Evolutionary conservation across 2,888 invertebrate species (phyloP).

Genomic region (Ormyrus rosae): DNA sequence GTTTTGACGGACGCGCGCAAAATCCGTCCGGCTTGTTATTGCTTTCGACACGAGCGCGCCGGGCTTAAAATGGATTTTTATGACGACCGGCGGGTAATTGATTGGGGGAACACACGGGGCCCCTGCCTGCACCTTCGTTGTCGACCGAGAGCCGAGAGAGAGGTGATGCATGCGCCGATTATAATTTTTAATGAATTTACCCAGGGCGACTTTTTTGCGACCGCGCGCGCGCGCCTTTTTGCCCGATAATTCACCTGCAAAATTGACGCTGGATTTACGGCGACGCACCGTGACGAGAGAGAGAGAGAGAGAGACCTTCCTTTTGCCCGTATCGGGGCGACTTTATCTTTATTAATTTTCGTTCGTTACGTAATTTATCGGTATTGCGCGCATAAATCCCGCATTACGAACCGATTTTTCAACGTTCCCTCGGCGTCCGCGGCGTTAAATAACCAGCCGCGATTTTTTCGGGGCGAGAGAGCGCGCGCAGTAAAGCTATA

Average conservation of each 20-base stretch:
- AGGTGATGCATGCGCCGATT: slow-evolving; percentile 6
- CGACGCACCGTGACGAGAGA: too few relatives aligned
- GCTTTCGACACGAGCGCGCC: slow-evolving; percentile 60
- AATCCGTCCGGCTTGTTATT: slow-evolving; percentile 62
- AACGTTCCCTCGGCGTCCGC: too few relatives aligned
- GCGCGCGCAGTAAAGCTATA: too few relatives aligned
- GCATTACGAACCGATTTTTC: too few relatives aligned
- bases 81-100: slow-evolving; percentile 41
- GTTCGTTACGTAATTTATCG: too few relatives aligned
- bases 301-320: too few relatives aligned
- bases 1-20: slow-evolving; percentile 65
- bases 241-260: background rate
- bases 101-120: slow-evolving; percentile 22
- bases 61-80: slow-evolving; percentile 39
- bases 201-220: background rate
- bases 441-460: too few relatives aligned
- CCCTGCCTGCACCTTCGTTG: slow-evolving; percentile 11
- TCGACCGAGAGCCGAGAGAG: slow-evolving; percentile 16
- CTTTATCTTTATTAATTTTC: too few relatives aligned
- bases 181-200: slow-evolving; percentile 21
- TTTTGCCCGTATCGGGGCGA: too few relatives aligned
- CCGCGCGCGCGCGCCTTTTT: background rate
- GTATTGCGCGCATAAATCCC: too few relatives aligned
- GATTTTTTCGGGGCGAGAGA: too few relatives aligned
- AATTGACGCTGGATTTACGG: background rate